Evolutionary conservation across 2,797 vertebrate genomes (phyloP), one percentile per base, ranked within the genome.

Genomic region (Harpagifer antarcticus): DNA sequence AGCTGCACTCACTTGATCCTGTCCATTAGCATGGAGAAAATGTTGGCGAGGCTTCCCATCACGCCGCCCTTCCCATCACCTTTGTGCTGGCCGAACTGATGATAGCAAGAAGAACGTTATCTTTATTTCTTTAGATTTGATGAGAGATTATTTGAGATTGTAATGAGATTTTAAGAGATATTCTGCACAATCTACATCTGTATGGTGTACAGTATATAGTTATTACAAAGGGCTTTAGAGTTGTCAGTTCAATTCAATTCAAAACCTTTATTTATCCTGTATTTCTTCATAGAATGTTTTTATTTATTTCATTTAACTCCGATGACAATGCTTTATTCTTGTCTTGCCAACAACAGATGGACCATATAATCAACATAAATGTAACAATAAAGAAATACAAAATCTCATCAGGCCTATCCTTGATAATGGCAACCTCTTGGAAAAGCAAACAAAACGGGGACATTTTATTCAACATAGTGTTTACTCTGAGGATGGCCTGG

Each of bases 401-500:
- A 47, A 68, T 12, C 47, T 43, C n/a, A 72, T 5, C 20, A 59
- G 48, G 3, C 6, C 16, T 42, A 27, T 40, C 23, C n/a, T 52
- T 2, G 2, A 40, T 17, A 59, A 42, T 40, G 13, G 10, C 16
- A 5, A 59, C 33, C 9, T 42, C 14, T 16, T 27, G 12, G 17
- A 40, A 20, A 55, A n/a, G 11, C 47, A 58, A 48, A 70, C 3
- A 59, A 33, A 62, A 23, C 13, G 1, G 2, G 44, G 10, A 47
- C 3, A 40, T 43, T 17, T 44, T 42, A 11, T n/a, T 19, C 13
- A 37, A 40, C 2, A 37, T 9, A 2, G 37, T 60, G 67, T 69
- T 88, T 92, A 96, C 95, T 93, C 95, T 94, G 20, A 96, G 90
- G 71, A 96, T 94, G 63, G 95, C 93, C 86, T 96, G 95, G 53